Evolutionary conservation across 2,113 vertebrate species (phyloP), one percentile per base, ranked within the genome.

Genomic region (Vimba vimba): DNA sequence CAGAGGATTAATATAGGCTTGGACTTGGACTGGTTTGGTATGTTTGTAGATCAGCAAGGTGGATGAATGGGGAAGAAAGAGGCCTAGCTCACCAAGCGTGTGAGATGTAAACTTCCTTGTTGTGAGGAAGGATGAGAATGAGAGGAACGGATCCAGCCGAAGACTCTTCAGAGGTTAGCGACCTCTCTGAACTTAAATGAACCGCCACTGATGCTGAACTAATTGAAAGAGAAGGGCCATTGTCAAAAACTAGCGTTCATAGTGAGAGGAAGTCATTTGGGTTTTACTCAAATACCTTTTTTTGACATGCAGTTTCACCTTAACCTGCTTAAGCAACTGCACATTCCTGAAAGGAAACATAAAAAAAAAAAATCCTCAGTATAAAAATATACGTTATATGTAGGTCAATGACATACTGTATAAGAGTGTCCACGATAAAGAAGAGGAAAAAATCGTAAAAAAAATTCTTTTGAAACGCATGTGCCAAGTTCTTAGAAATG

Each of bases 161-260:
- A 80, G 68, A 60, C 43, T 71, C 45, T 55, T 27, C 6, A 45
- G 80, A 77, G 84, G 73, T 79, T 68, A 83, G 21, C 36, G 62
- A 86, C 85, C 87, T 59, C 66, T 77, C 60, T 84, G 71, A 83
- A 82, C 74, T 59, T 74, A 33, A 88, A 64, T 59, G 25, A 64
- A 60, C 62, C 12, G 27, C 39, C 59, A 75, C 30, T 75, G 68
- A 47, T 69, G 27, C 75, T 55, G 75, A 77, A 77, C 64, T 45
- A 86, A 88, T 36, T 64, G 57, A 59, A 43, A 45, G 33, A 80
- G 59, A 80, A 62, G 59, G 36, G 36, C 59, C 13, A n/a, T 43
- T 64, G 55, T 64, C 59, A 47, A 27, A 47, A 62, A 64, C 78
- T 55, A 9, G 33, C 25, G 25, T 21, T 50, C 33, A 25, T 7